Conservation (phyloP, 2,797 vertebrate species). For the Knipowitschia caucasica region DNA sequence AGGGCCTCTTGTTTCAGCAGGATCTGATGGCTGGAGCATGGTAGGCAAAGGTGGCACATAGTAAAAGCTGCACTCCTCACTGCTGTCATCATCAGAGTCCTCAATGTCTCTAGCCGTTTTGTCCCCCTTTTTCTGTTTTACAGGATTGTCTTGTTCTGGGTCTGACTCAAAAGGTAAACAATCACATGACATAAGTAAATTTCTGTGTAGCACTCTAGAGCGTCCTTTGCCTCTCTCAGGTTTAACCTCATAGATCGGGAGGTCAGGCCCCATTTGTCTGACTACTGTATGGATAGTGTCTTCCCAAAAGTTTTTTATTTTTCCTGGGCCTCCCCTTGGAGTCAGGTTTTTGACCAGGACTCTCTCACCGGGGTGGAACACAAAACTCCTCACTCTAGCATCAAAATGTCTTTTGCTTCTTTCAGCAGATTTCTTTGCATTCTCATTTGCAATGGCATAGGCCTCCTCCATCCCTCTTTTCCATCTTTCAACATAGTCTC, state of each 20-base stretch:
- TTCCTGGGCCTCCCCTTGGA: not conserved
- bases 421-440: not conserved
- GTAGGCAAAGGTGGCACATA: no score
- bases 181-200: not conserved
- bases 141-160: not conserved
- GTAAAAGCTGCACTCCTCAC: no score
- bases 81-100: no score
- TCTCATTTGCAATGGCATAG: not conserved
- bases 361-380: not conserved
- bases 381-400: not conserved
- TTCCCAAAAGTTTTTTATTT: conserved; percentile 4
- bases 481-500: conserved; percentile 2
- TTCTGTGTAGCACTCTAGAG: conserved; percentile 1
- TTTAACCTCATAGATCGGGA: conserved; percentile 5
- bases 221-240: no score
- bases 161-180: not conserved
- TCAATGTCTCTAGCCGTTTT: no score
- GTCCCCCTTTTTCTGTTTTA: not conserved
- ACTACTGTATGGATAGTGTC: conserved; percentile 4
- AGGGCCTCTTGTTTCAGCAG: no score
- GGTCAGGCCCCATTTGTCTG: not conserved
- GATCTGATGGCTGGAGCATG: no score
- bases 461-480: not conserved
- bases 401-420: conserved; percentile 1
- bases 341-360: conserved; percentile 9